phyloP scores from a whole-genome alignment of 2,797 vertebrate species.

The Ctenosaura bakeri region DNA sequence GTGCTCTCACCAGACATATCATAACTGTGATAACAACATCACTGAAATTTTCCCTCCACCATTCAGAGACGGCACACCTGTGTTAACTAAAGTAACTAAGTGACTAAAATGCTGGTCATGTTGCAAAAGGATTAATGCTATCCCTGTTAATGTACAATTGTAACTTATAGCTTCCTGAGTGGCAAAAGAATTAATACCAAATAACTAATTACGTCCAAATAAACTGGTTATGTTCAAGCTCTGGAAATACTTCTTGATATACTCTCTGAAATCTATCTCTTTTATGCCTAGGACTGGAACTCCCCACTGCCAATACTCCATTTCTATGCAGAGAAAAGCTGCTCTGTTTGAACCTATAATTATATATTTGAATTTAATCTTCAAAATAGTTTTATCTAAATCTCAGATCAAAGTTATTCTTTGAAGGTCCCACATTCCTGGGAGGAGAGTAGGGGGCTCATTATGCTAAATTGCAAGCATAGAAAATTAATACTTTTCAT shows the following conservation, averaged over 20 bases:
- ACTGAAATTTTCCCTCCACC: no score
- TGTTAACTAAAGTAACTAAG: no score
- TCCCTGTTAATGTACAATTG: no score
- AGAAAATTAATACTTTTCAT: slow-evolving; percentile 40
- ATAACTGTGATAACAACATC: no score
- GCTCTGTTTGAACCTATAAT: slow-evolving; percentile 1
- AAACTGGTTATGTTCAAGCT: no score
- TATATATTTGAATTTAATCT: neutral
- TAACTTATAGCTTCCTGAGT: no score
- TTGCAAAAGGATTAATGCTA: no score
- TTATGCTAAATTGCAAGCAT: slow-evolving; percentile 22
- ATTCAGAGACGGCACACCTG: no score
- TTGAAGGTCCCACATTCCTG: neutral
- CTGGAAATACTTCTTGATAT: slow-evolving; percentile 4
- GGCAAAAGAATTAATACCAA: no score
- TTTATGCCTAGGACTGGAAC: neutral
- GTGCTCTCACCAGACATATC: no score
- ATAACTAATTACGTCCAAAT: no score
- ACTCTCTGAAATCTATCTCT: neutral
- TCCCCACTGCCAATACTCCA: neutral
- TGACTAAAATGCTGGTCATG: no score
- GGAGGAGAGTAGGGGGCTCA: neutral
- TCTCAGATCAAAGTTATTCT: neutral
- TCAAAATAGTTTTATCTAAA: slow-evolving; percentile 14
- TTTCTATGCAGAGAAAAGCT: neutral